These are phyloP conservation scores for Phortica magna DNA, from an alignment of 2,888 invertebrate genomes.

Conservation along the genomic window DNA sequence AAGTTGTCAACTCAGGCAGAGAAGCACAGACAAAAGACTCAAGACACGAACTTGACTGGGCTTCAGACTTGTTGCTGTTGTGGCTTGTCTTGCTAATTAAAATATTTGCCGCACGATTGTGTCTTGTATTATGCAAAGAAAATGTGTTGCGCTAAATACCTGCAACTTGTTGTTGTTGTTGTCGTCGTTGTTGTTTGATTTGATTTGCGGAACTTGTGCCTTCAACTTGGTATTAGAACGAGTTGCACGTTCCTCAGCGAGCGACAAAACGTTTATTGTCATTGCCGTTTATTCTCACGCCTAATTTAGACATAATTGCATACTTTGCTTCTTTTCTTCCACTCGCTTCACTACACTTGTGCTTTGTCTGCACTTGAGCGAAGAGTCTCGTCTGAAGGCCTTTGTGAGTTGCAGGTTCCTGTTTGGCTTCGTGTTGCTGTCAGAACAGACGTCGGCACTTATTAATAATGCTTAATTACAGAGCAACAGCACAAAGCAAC, in stretches of 20 bases:
- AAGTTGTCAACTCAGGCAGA: constrained; percentile 53
- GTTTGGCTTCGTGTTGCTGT: constrained; percentile 10
- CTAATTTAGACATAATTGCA: constrained; percentile 52
- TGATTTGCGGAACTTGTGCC: background rate
- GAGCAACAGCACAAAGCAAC: constrained; percentile 41
- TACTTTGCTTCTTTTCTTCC: background rate
- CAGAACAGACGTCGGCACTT: constrained; percentile 65
- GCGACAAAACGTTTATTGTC: background rate
- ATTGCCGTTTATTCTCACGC: constrained; percentile 53
- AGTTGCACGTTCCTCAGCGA: background rate
- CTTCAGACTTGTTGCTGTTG: background rate
- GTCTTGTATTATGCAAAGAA: constrained; percentile 8
- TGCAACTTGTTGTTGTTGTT: constrained; percentile 46
- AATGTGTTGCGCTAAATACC: constrained; percentile 50
- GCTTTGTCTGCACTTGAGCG: background rate
- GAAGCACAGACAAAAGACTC: constrained; percentile 53
- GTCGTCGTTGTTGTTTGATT: constrained; percentile 3
- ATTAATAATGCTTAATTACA: constrained; percentile 68
- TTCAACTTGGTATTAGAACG: background rate
- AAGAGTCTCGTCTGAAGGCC: background rate
- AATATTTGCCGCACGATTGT: background rate
- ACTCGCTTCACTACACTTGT: background rate
- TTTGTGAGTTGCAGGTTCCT: background rate
- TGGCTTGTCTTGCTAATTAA: background rate
- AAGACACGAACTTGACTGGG: constrained; percentile 57